Conservation (phyloP, 2,797 vertebrate species). For the Xerus rutilus region DNA sequence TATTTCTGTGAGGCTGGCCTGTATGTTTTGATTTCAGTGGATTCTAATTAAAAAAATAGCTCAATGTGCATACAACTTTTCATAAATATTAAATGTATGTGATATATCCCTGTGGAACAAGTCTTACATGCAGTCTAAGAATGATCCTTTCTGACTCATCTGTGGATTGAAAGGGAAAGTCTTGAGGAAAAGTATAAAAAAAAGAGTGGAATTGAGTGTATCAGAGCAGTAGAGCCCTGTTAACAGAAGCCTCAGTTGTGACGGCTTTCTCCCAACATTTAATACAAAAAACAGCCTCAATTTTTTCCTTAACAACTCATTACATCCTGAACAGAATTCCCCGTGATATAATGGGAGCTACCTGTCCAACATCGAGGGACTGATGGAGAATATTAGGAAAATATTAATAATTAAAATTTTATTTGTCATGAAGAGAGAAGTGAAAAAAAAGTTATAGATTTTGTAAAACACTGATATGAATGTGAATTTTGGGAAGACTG, state of each 20-base stretch:
- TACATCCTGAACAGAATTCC: not conserved
- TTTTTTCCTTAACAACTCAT: not conserved
- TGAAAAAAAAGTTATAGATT: constrained; percentile 14
- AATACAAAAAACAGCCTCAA: not conserved
- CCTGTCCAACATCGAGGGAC: not conserved
- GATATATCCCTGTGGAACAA: not conserved
- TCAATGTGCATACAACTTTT: not conserved
- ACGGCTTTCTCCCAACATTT: not conserved
- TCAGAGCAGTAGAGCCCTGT: not conserved
- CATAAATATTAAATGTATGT: not conserved
- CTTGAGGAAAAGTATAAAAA: not conserved
- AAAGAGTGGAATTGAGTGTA: not conserved
- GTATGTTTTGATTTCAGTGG: not conserved
- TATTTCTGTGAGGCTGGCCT: not conserved
- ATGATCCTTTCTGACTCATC: not conserved
- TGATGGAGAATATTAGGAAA: not conserved
- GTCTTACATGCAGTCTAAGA: constrained; percentile 1
- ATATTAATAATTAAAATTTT: not conserved
- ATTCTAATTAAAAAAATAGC: not conserved
- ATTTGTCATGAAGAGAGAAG: not conserved
- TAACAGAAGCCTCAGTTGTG: not conserved
- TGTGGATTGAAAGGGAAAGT: not conserved
- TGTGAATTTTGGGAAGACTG: not conserved
- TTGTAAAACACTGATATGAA: not conserved
- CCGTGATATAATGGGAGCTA: not conserved